Evolutionary conservation across 2,888 invertebrate genomes (phyloP).

Genomic region (Acanthopleura granulata): DNA sequence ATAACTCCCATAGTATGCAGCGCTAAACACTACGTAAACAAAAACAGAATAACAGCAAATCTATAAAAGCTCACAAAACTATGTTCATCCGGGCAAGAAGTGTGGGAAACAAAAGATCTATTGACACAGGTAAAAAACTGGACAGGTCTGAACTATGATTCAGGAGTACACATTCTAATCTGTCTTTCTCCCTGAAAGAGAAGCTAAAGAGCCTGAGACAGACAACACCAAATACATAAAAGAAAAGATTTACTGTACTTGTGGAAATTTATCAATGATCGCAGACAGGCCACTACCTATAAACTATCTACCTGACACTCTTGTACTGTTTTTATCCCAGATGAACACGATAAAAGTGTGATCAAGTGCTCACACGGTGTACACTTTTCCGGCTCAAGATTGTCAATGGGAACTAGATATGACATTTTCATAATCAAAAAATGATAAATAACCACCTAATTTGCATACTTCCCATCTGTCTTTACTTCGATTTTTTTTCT

Average conservation of each 20-base stretch:
- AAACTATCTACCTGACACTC: not conserved
- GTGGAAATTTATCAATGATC: too few species aligned
- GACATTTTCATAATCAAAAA: not conserved
- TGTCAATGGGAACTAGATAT: not conserved
- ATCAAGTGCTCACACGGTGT: not conserved
- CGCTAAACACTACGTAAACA: too few species aligned
- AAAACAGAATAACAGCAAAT: too few species aligned
- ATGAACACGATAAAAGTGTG: conserved; percentile 1
- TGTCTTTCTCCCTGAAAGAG: not conserved
- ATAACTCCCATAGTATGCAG: too few species aligned
- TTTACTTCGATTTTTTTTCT: too few species aligned
- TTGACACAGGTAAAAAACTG: not conserved
- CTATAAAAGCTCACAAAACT: too few species aligned
- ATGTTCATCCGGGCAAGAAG: not conserved
- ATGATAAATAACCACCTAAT: not conserved
- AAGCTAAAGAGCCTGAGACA: not conserved
- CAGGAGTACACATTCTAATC: not conserved
- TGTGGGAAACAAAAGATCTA: conserved; percentile 7
- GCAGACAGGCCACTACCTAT: not conserved
- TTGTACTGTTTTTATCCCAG: not conserved
- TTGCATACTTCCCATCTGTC: not conserved
- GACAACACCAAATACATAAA: too few species aligned
- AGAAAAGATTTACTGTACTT: too few species aligned
- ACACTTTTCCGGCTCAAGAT: conserved; percentile 8
- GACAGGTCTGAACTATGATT: too few species aligned